phyloP scores from a whole-genome alignment of 2,797 vertebrate species.

The Anas flavirostris region DNA sequence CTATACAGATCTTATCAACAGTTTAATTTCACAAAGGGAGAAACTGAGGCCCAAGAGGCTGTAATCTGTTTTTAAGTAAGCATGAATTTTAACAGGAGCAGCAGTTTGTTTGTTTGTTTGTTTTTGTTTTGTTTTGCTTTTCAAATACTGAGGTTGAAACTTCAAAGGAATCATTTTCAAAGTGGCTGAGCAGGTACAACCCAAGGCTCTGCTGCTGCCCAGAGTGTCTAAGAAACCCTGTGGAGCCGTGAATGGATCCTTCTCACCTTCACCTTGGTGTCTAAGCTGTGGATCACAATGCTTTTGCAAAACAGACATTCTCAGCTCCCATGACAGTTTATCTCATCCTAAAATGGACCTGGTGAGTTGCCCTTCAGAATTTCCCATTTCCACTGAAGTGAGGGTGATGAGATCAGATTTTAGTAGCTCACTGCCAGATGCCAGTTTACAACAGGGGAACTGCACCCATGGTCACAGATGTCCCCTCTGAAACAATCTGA shows the following conservation, averaged over 20 bases:
- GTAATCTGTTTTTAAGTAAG: background rate
- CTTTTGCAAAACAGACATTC: background rate
- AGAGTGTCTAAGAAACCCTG: background rate
- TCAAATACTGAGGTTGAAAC: background rate
- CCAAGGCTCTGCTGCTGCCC: background rate
- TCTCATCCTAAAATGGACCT: background rate
- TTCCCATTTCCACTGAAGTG: background rate
- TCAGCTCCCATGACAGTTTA: background rate
- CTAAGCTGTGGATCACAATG: background rate
- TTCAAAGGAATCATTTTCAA: background rate
- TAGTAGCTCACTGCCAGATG: background rate
- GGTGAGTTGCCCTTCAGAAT: background rate
- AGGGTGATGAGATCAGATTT: background rate
- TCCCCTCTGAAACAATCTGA: background rate
- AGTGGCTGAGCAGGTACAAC: background rate
- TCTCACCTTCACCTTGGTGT: fast-evolving
- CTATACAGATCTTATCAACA: background rate
- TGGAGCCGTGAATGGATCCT: background rate
- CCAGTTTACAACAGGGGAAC: background rate
- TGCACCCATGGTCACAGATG: background rate
- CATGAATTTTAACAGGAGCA: background rate
- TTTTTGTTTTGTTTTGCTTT: no score
- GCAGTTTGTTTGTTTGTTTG: background rate
- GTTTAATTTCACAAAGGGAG: background rate
- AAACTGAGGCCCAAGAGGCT: background rate